Conservation (phyloP, 1,140 invertebrate genomes). For the Laodelphax striatellus region DNA sequence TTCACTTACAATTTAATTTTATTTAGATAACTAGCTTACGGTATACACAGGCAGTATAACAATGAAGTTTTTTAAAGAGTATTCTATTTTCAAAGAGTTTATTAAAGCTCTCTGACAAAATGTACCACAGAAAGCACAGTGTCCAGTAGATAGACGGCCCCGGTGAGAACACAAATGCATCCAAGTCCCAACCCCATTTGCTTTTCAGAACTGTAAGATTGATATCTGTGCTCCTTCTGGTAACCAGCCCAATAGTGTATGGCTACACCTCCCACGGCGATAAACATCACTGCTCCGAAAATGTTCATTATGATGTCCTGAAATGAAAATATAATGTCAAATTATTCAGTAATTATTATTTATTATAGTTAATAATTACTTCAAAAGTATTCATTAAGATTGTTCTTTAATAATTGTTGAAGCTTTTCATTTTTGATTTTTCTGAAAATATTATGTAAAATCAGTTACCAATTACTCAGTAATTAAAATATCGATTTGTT, state of each 20-base stretch:
- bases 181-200: slow-evolving; percentile 68
- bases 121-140: slow-evolving; percentile 61
- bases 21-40: too few species aligned
- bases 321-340: slow-evolving; percentile 22
- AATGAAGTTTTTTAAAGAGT: background rate
- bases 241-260: slow-evolving; percentile 81
- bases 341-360: background rate
- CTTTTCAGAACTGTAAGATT: slow-evolving; percentile 50
- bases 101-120: slow-evolving; percentile 44
- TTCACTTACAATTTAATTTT: too few species aligned
- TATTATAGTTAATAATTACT: background rate
- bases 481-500: too few species aligned
- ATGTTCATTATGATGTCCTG: slow-evolving; percentile 82
- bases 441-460: too few species aligned
- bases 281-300: slow-evolving; percentile 66
- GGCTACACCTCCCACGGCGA: slow-evolving; percentile 68
- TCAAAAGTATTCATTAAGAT: background rate
- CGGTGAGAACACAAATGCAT: slow-evolving; percentile 60
- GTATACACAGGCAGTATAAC: too few species aligned
- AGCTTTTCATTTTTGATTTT: too few species aligned
- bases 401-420: too few species aligned
- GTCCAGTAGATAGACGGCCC: slow-evolving; percentile 63
- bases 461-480: too few species aligned
- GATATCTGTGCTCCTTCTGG: slow-evolving; percentile 57
- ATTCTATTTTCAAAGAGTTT: background rate